Conservation (phyloP, 2,888 invertebrate species). For the Gryllus longicercus region DNA sequence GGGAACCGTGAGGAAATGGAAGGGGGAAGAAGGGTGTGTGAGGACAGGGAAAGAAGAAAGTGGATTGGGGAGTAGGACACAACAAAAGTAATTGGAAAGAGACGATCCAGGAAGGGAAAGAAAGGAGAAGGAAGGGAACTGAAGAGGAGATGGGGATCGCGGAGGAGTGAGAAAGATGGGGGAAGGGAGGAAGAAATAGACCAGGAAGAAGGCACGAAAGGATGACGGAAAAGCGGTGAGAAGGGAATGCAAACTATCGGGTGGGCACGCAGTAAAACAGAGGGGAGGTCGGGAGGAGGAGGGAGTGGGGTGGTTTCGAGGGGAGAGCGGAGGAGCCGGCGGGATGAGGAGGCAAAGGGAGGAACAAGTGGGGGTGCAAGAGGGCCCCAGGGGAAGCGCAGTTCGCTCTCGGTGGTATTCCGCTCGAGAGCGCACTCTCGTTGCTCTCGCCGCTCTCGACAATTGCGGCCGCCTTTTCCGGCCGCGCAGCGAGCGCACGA, state of each 20-base stretch:
- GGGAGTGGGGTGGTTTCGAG: not conserved
- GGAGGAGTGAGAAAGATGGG: slow-evolving; percentile 27
- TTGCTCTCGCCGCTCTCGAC: no score
- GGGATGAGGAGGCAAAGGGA: not conserved
- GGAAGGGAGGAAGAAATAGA: slow-evolving; percentile 21
- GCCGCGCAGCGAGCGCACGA: no score
- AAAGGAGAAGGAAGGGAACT: slow-evolving; percentile 21
- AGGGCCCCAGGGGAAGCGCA: not conserved
- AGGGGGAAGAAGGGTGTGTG: not conserved
- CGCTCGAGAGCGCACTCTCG: no score
- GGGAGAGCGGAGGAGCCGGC: not conserved
- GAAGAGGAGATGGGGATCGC: not conserved
- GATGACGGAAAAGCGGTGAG: not conserved
- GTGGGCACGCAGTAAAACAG: not conserved
- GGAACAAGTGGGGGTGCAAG: not conserved
- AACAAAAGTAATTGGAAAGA: not conserved
- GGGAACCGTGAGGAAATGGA: not conserved
- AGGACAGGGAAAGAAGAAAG: not conserved
- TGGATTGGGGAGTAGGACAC: not conserved
- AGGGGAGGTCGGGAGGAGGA: slow-evolving; percentile 19
- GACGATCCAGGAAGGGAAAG: not conserved
- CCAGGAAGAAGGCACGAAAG: slow-evolving; percentile 23
- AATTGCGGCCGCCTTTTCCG: no score
- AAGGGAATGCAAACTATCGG: not conserved
- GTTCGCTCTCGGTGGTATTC: no score